Conservation (phyloP, 1,140 invertebrate species). For the Drosophila repleta region DNA sequence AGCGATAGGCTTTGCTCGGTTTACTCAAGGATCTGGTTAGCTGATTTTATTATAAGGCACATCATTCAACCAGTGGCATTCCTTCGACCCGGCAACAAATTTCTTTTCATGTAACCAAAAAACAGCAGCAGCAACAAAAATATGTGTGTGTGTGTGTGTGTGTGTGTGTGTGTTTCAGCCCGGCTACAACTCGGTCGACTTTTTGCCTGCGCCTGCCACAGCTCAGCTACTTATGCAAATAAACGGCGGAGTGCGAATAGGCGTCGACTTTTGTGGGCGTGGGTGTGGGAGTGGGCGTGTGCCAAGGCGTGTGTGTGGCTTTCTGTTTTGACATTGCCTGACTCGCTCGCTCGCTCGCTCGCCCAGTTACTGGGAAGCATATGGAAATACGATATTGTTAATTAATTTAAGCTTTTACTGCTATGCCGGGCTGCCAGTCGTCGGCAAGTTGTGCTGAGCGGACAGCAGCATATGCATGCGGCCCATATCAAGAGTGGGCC, state of each 20-base stretch:
- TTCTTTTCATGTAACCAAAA: conserved; percentile 40
- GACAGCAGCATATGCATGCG: conserved; percentile 4
- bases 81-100: conserved; percentile 30
- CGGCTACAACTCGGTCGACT: neutral
- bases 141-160: neutral
- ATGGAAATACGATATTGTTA: conserved; percentile 77
- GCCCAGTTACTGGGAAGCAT: conserved; percentile 35
- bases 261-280: conserved; percentile 54
- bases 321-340: neutral
- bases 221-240: conserved; percentile 77
- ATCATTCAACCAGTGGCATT: conserved; percentile 77
- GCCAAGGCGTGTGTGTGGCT: conserved; percentile 4
- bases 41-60: conserved; percentile 77
- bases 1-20: conserved; percentile 50
- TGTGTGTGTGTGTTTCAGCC: conserved; percentile 8
- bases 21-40: conserved; percentile 74
- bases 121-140: conserved; percentile 3
- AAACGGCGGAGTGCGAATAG: conserved; percentile 58
- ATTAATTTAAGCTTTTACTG: conserved; percentile 78
- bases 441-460: conserved; percentile 48
- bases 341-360: conserved; percentile 5
- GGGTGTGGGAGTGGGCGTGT: conserved; percentile 35
- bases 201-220: too few relatives aligned
- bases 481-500: conserved; percentile 66
- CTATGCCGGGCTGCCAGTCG: conserved; percentile 43